phyloP scores from a whole-genome alignment of 2,113 vertebrate species.

The Myotis davidii region DNA sequence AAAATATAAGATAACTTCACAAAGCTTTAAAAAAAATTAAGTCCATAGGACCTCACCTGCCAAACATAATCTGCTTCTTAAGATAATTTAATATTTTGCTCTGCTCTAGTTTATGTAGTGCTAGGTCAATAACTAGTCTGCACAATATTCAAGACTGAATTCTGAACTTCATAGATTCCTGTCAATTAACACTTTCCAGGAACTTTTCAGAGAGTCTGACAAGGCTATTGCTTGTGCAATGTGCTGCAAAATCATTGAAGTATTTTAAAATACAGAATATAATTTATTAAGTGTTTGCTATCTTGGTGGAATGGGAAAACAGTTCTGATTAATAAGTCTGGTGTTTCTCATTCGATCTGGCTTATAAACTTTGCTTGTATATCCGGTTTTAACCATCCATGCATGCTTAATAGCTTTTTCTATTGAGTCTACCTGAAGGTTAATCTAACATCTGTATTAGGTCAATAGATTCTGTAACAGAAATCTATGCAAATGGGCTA shows the following conservation, averaged over 20 bases:
- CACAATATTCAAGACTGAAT: constrained; percentile 35
- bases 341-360: constrained; percentile 67
- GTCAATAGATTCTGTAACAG: constrained; percentile 69
- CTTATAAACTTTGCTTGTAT: constrained; percentile 71
- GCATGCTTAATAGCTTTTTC: constrained; percentile 60
- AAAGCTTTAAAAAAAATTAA: constrained; percentile 47
- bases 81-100: constrained; percentile 69
- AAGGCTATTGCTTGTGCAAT: constrained; percentile 69
- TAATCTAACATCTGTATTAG: constrained; percentile 70
- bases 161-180: constrained; percentile 53
- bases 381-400: constrained; percentile 61
- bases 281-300: constrained; percentile 64
- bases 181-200: constrained; percentile 64
- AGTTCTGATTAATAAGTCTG: constrained; percentile 46
- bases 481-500: constrained; percentile 54
- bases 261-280: constrained; percentile 71
- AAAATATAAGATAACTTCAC: neutral
- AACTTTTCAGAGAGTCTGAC: constrained; percentile 24
- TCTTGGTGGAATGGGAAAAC: constrained; percentile 42
- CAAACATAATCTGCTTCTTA: constrained; percentile 47
- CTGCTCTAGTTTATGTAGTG: neutral
- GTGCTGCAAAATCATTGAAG: constrained; percentile 56
- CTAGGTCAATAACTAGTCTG: constrained; percentile 40
- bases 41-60: neutral
- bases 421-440: constrained; percentile 64